Base-by-base conservation (phyloP, 2,888 invertebrate genomes). In the Drosophila pseudotakahashii region DNA sequence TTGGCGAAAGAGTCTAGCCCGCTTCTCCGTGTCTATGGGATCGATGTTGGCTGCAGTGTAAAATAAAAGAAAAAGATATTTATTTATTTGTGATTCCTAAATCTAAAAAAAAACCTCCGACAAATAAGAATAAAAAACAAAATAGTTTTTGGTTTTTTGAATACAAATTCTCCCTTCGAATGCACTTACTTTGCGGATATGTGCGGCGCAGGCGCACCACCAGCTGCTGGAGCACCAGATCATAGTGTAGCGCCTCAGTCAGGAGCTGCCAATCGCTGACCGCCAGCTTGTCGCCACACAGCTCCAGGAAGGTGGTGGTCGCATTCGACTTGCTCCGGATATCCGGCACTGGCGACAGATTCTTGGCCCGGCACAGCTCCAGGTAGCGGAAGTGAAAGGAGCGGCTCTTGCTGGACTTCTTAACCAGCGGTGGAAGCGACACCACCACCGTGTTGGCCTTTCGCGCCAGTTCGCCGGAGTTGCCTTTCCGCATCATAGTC, bases 231-330 rank as follows among this genome's bases (percentile, higher is more conserved):
- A 97, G 93, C 37, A 37, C 37, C 53, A 95, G 93, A 90, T 97
- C 97, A 75, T 94, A 93, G 51, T 94, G 93, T 6, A 97, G 91
- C 0, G 96, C 95, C 79, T 95, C 95, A 53, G 96, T 91, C 51
- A 97, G 94, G 1, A 96, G 95, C 34, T 94, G 93, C 96, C 96
- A 97, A 76, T 97, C 96, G 70, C 93, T 94, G 71, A 95, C 94
- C 83, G 95, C 95, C 53, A 97, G 93, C 75, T 96, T 94, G 88
- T 97, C 96, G 54, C 95, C 95, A 75, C 94, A 94, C 81, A 97
- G 95, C 78, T 96, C 96, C 70, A 95, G 82, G 42, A 93, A 91
- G 52, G 94, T 93, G 54, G 94, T 93, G 16, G 93, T 93, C 60
- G 93, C 93, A 45, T 92, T 90, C 9, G 89, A 81, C 63, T 91